Base-by-base conservation (phyloP, 1,140 invertebrate species). In the Heliconius himera region DNA sequence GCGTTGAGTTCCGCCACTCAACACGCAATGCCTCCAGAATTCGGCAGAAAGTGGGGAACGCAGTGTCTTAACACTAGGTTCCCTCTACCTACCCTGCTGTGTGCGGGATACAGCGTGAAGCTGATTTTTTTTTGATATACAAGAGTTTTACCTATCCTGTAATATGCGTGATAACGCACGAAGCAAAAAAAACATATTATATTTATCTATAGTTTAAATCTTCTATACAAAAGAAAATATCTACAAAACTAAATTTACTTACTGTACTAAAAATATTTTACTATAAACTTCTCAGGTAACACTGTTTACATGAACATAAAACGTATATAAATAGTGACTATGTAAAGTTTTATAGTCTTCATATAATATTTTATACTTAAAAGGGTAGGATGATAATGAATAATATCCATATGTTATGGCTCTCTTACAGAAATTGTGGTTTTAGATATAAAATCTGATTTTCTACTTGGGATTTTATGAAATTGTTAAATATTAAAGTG, bases 351-450 rank as follows among this genome's bases (percentile, higher is more conserved):
- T 80, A 80, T 70, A 76, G 73, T 6, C 36, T 29, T 66, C 70
- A 78, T 70, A 56, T 73, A 26, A 66, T 66, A 66, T 66, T 66
- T 66, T 66, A 22, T 66, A 66, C 60, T 26, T 66, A 66, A 66
- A 66, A 66, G 26, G 60, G 60, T 66, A 29, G 76, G 46, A 56
- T 49, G 41, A 73, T 78, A 26, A 74, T 36, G n/a, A 36, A 76
- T 81, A 81, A 78, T 78, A 78, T 78, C 36, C 73, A 76, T 76
- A 78, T 41, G 72, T 81, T 81, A 75, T 18, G 73, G 38, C 46
- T 70, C 26, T 66, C 60, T 56, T 56, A 66, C 11, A 29, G 26
- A 66, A 66, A 66, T 66, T 22, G 22, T 66, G n/a, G n/a, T 20
- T 22, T 60, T 66, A 29, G 60, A 66, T 29, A 66, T 66, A 66